Base-by-base conservation (phyloP, 2,888 invertebrate genomes). In the Schizaphis graminum region DNA sequence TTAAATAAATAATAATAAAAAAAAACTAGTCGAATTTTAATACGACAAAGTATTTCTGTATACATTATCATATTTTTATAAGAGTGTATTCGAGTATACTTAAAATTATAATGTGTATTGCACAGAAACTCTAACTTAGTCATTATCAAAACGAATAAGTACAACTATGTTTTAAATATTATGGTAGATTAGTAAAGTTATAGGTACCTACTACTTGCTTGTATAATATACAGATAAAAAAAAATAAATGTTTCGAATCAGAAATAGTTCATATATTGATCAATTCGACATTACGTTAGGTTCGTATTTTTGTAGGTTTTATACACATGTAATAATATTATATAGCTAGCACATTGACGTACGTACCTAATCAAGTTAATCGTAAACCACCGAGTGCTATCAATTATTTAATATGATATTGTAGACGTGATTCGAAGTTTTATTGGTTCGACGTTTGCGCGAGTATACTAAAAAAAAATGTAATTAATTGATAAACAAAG, bases 401-500 rank as follows among this genome's bases (percentile, higher is more conserved):
- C 24, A 53, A 88, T 88, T 53, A 21, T 77, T 49, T 53, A 35
- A 47, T 89, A 90, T 21, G 1, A 24, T 28, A 57, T 16, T 47
- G 86, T 16, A 49, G 11, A 35, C n/a, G 88, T 53, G 84, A 56
- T 56, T 89, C 41, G 41, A 56, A 77, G 77, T 91, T 49, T 61
- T 21, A 61, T 91, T 91, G 41, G 28, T 56, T 28, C 24, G 57
- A 35, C 67, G 90, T 90, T 41, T 28, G 61, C 21, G 61, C n/a
- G 1, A 7, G 35, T 24, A 35, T 7, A 26, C 41, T 84, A 49
- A n/a, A 67, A 61, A 49, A n/a, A 91, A 86, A 44, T 0, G 47
- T 92, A 49, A 87, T 92, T 86, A 87, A 86, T 92, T 35, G 86
- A 92, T 41, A 26, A 35, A 92, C 86, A 92, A 92, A 47, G 21